Evolutionary conservation across 2,797 vertebrate genomes (phyloP), one percentile per base, ranked within the genome.

Genomic region (Chloroceryle inda): DNA sequence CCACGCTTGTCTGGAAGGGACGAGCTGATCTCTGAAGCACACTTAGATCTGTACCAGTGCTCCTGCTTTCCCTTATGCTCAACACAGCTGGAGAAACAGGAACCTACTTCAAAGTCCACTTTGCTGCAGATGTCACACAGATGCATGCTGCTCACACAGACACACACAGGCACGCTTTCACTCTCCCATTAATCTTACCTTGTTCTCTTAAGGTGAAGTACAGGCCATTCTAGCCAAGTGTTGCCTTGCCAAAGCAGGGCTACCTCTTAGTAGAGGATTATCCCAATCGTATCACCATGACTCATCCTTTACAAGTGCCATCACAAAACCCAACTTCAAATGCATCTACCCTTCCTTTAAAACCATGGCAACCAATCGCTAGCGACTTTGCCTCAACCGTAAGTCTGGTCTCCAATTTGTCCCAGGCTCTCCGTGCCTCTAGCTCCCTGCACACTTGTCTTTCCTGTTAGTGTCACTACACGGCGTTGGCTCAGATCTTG

Each of bases 81-180:
- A 38, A 33, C 31, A 33, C 29, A 49, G 55, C 6, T 14, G 13
- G 44, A 74, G 49, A 53, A 88, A 50, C 0, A 1, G 64, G 52
- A 91, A 80, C 79, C 17, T 38, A 27, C 35, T 18, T 15, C 20
- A 21, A 50, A 50, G 38, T 11, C 75, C 42, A 16, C 45, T 82
- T 56, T 74, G 37, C 47, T 69, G 63, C 52, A 31, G 11, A 26
- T 50, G 37, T 38, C 56, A 20, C 19, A n/a, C 13, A 71, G 71
- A 24, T 9, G 37, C 7, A 15, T 7, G 5, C 40, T 74, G 59
- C 49, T 64, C 42, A 53, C 37, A 35, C 11, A 24, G 31, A 55
- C 6, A 61, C 40, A 40, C 1, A 0, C 20, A 29, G 45, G 11
- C 24, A n/a, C 31, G 45, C 31, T 50, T 58, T 38, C 4, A 1